Evolutionary conservation across 1,140 invertebrate genomes (phyloP), one percentile per base, ranked within the genome.

Genomic region (Sycobia sp.): DNA sequence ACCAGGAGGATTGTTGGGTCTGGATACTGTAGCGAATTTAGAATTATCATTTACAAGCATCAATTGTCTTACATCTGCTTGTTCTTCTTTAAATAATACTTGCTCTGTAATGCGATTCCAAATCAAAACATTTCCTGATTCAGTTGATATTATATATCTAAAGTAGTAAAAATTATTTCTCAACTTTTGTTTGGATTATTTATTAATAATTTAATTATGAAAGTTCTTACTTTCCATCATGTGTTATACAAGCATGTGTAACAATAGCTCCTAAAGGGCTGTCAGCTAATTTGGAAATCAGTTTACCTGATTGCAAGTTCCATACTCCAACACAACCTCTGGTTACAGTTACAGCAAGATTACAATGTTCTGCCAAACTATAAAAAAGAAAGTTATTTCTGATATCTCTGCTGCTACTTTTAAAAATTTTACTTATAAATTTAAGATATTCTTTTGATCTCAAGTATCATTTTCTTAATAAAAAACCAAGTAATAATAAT

Each of bases 291-390:
- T 94, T 93, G 5, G 91, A 86, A 46, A 92, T 82, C 10, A 97
- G 81, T 73, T 89, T 89, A 1, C 95, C 95, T 1, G 89, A 89
- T 61, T 89, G 85, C n/a, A 97, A 85, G 76, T 97, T 91, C 96
- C 96, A 99, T 11, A 98, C 88, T 7, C 96, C 96, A 51, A 98
- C 91, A 73, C 94, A 96, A 69, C 93, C 94, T 65, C 97, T 85
- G 0, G 95, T 97, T 3, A 93, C 92, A 0, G 93, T 95, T 0
- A 93, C 90, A 10, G 93, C 94, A 29, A 96, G 77, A 34, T 86
- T 85, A 36, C 89, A 86, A 64, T 88, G 86, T 46, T 90, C 86
- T 2, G 90, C 92, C 51, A 94, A 82, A 69, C 90, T 94, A 43
- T n/a, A n/a, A n/a, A n/a, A n/a, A n/a, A n/a, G n/a, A n/a, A n/a